These are phyloP conservation scores for Chloroclystis v-ata DNA, from an alignment of 2,888 invertebrate genomes.

Conservation along the genomic window DNA sequence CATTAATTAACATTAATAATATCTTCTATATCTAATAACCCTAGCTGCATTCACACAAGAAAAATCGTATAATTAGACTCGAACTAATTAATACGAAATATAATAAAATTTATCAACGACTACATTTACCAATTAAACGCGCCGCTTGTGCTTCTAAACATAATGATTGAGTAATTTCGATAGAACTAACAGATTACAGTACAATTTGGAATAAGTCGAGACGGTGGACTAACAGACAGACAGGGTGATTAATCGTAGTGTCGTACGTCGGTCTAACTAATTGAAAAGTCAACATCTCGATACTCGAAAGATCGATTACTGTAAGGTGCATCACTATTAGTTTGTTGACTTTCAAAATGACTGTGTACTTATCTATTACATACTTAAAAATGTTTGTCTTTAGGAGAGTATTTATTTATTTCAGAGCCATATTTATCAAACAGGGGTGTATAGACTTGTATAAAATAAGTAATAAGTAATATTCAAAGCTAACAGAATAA, in stretches of 20 bases:
- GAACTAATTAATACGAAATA: not conserved
- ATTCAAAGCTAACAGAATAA: no score
- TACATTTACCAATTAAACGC: not conserved
- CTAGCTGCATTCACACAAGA: not conserved
- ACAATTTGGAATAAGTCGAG: slow-evolving; percentile 42
- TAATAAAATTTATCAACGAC: slow-evolving; percentile 1
- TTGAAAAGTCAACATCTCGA: slow-evolving; percentile 76
- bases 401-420: no score
- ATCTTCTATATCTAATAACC: no score
- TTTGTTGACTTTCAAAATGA: not conserved
- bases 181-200: slow-evolving; percentile 32
- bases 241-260: slow-evolving; percentile 5
- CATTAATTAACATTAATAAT: no score
- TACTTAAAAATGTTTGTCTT: no score
- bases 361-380: not conserved
- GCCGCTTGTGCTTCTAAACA: slow-evolving; percentile 4
- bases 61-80: not conserved
- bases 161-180: slow-evolving; percentile 32
- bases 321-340: slow-evolving; percentile 21
- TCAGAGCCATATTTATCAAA: no score
- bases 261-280: slow-evolving; percentile 66
- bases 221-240: slow-evolving; percentile 18
- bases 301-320: slow-evolving; percentile 56
- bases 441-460: no score
- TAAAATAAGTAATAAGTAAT: no score